phyloP scores from a whole-genome alignment of 2,888 invertebrate species.

The Synanthedon andrenaeformis region DNA sequence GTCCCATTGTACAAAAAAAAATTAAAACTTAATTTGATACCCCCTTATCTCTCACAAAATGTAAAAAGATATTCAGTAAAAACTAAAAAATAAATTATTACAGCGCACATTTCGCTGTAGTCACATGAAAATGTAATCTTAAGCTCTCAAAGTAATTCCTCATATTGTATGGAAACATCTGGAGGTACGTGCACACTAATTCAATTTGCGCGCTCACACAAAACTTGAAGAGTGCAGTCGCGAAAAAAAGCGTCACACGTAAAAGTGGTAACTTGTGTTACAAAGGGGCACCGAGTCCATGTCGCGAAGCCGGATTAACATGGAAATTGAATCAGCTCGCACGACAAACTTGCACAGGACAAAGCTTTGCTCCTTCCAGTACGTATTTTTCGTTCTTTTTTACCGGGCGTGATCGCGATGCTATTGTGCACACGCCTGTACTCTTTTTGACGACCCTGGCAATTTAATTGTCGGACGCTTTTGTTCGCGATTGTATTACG shows the following conservation, averaged over 20 bases:
- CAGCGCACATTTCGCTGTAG: background rate
- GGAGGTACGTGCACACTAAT: background rate
- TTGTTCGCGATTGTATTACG: slow-evolving; percentile 1
- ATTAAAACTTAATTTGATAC: too few relatives aligned
- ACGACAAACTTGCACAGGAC: slow-evolving; percentile 26
- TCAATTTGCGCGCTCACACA: background rate
- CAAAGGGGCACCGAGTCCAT: background rate
- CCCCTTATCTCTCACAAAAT: too few relatives aligned
- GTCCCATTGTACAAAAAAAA: too few relatives aligned
- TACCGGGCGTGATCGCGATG: background rate
- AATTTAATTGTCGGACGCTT: slow-evolving; percentile 4
- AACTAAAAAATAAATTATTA: too few relatives aligned
- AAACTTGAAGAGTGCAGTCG: background rate
- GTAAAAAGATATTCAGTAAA: too few relatives aligned
- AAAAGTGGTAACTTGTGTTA: slow-evolving; percentile 2
- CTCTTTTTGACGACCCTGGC: background rate
- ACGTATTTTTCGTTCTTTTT: slow-evolving; percentile 5
- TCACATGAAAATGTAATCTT: background rate
- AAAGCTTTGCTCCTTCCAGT: slow-evolving; percentile 15
- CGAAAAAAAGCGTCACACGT: slow-evolving; percentile 1
- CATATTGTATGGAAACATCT: background rate
- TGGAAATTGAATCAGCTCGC: slow-evolving; percentile 54
- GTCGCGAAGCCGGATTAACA: slow-evolving; percentile 37
- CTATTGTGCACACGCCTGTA: background rate
- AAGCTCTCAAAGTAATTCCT: background rate